Evolutionary conservation across 1,140 invertebrate species (phyloP), one percentile per base, ranked within the genome.

Genomic region (Tetramorium simillimum): DNA sequence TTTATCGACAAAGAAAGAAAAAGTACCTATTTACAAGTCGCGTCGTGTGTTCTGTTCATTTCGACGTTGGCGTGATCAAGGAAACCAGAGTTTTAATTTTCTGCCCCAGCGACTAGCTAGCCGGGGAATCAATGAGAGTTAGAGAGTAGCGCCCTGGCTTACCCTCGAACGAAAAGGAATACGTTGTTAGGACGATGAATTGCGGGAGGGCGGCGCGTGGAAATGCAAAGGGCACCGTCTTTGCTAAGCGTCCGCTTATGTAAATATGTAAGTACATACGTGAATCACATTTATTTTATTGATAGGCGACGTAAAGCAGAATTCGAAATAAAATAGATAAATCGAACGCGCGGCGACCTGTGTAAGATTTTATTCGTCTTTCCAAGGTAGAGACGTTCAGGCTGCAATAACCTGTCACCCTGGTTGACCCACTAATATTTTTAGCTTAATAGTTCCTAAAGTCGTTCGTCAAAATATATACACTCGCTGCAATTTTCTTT

Each of bases 81-180:
- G 40, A 78, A 86, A 86, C 49, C 85, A 65, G 87, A 86, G 69
- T 88, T 88, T 88, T 88, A 88, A 88, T 88, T 88, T 88, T 86
- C 87, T 76, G 87, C 56, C 40, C 62, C 65, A 65, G 85, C 63
- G 56, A 62, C 40, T 81, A 51, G 46, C 51, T 51, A 18, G 76
- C 33, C 46, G 58, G 37, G 28, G 58, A 88, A 88, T 88, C 87
- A 88, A 88, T 88, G 85, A 73, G 76, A 88, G 81, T 88, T 81
- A 76, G 33, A 80, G 84, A 75, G 76, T 75, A 72, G 51, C 40
- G 40, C n/a, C 67, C 67, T 21, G 69, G 80, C 43, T 62, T 60
- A 75, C 53, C 56, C 69, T 21, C 37, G 70, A 56, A 84, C 51
- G 67, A 75, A 86, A 88, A 88, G 33, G 21, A 88, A 88, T 86